These are phyloP conservation scores for Nudaria mundana DNA, from an alignment of 2,888 invertebrate genomes.

Conservation along the genomic window DNA sequence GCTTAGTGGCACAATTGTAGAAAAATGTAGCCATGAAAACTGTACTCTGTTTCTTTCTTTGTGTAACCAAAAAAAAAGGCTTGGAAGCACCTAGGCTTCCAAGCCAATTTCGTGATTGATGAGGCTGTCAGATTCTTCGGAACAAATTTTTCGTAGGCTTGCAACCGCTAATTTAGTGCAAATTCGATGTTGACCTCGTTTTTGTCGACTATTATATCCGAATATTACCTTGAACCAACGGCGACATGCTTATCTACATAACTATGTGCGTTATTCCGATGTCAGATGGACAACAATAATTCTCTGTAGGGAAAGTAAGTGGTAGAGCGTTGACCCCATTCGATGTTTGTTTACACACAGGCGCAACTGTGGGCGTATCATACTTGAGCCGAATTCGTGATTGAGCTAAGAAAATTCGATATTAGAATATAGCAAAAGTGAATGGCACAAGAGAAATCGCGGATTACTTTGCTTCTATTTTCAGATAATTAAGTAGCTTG, in stretches of 20 bases:
- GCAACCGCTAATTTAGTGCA: too few relatives aligned
- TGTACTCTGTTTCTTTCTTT: too few relatives aligned
- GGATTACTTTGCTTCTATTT: constrained; percentile 43
- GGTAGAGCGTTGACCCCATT: constrained; percentile 55
- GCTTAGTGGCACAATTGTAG: too few relatives aligned
- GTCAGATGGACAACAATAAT: constrained; percentile 36
- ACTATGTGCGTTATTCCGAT: constrained; percentile 29
- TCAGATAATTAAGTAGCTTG: constrained; percentile 41
- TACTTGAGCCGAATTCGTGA: constrained; percentile 28
- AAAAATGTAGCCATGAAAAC: too few relatives aligned
- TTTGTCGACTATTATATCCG: too few relatives aligned
- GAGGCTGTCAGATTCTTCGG: too few relatives aligned
- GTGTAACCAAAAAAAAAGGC: too few relatives aligned
- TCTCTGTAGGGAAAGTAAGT: constrained; percentile 58
- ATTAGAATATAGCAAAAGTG: constrained; percentile 34
- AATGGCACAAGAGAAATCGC: constrained; percentile 39
- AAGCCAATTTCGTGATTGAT: too few relatives aligned
- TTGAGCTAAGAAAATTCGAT: constrained; percentile 28
- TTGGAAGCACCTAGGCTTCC: too few relatives aligned
- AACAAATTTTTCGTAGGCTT: too few relatives aligned
- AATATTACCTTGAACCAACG: constrained; percentile 26
- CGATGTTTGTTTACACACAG: constrained; percentile 32
- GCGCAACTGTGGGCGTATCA: constrained; percentile 26
- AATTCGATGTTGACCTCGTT: too few relatives aligned
- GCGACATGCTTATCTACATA: constrained; percentile 28